These are phyloP conservation scores for Vandiemenella viatica DNA, from an alignment of 2,888 invertebrate species.

Conservation along the genomic window DNA sequence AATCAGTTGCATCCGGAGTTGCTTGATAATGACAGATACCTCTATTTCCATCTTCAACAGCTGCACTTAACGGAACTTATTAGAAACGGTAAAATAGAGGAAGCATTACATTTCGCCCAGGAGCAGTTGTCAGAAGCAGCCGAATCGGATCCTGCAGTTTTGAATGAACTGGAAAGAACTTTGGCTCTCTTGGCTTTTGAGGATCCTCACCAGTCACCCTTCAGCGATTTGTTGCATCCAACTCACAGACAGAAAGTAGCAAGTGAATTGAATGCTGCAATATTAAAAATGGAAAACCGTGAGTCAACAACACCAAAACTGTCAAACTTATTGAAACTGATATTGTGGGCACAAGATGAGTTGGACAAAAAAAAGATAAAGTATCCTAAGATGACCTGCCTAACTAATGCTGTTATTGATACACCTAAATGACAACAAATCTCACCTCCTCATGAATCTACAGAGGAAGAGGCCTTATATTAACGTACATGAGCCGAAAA, in stretches of 20 bases:
- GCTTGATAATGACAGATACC: constrained; percentile 84
- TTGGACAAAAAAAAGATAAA: constrained; percentile 87
- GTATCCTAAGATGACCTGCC: constrained; percentile 88
- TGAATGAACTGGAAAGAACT: constrained; percentile 78
- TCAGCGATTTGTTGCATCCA: constrained; percentile 82
- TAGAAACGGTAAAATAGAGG: constrained; percentile 67
- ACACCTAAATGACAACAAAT: constrained; percentile 40
- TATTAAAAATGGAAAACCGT: constrained; percentile 82
- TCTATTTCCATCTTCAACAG: constrained; percentile 93
- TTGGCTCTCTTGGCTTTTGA: constrained; percentile 92
- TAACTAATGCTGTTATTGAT: constrained; percentile 71
- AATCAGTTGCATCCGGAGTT: constrained; percentile 90
- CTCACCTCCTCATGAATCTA: not conserved
- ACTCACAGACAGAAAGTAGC: constrained; percentile 94
- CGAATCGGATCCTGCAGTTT: constrained; percentile 53
- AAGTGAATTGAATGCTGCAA: constrained; percentile 94
- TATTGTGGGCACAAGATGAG: constrained; percentile 92
- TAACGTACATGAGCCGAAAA: too few species aligned
- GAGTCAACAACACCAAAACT: constrained; percentile 83
- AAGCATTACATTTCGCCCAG: constrained; percentile 79
- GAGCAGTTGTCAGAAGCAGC: constrained; percentile 80
- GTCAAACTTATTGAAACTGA: constrained; percentile 78
- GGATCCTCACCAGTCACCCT: constrained; percentile 86
- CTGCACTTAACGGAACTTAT: constrained; percentile 80
- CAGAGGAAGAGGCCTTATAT: not conserved